Evolutionary conservation across 2,113 vertebrate genomes (phyloP).

Genomic region (Tamias sibiricus): DNA sequence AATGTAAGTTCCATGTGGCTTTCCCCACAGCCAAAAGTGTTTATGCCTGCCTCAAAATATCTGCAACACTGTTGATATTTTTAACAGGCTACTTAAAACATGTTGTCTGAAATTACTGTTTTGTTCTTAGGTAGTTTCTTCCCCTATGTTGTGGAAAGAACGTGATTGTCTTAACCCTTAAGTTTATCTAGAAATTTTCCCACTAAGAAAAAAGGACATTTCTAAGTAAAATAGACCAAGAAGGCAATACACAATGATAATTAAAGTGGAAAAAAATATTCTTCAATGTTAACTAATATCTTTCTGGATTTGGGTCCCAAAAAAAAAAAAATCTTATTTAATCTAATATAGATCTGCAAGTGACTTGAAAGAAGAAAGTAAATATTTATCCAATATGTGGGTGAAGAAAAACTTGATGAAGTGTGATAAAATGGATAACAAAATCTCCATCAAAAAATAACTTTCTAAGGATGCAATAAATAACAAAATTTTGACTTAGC

Average conservation of each 20-base stretch:
- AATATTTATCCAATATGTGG: background rate
- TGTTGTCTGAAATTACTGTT: background rate
- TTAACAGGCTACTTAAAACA: background rate
- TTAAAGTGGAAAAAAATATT: background rate
- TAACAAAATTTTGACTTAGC: background rate
- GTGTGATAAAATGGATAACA: background rate
- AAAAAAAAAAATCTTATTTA: background rate
- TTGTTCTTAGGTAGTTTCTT: background rate
- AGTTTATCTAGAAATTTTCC: background rate
- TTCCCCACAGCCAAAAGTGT: background rate
- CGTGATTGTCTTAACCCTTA: background rate
- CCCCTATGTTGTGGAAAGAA: background rate
- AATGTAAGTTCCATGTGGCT: background rate
- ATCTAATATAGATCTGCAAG: background rate
- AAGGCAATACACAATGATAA: background rate
- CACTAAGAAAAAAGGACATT: background rate
- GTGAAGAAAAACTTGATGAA: background rate
- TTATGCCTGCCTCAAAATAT: background rate
- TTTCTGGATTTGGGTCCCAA: background rate
- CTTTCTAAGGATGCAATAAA: background rate
- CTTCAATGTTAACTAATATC: background rate
- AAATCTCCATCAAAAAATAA: background rate
- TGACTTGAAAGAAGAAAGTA: slow-evolving; percentile 9
- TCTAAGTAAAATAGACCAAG: background rate
- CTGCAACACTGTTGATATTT: background rate